Percentiles rank a stretch among this genome's conserved stretches.
Conservation (phyloP, 2,797 vertebrate species). For the Acipenser oxyrinchus region DNA sequence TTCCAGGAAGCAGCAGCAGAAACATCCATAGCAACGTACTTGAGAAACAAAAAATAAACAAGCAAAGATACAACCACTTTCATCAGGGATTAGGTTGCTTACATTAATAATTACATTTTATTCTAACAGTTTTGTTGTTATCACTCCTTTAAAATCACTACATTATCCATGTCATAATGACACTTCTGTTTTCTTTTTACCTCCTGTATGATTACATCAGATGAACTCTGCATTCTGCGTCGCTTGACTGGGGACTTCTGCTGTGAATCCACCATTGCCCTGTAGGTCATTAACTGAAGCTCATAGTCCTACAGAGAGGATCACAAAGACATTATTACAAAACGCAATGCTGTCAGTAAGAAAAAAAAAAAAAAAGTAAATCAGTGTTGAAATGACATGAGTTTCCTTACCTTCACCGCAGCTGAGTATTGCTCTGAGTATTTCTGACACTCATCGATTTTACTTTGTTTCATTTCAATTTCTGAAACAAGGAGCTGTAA, state of each 20-base stretch:
- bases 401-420: conserved; percentile 73
- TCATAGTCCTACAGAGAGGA: conserved; percentile 77
- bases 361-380: no score
- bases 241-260: conserved; percentile 96
- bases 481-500: conserved; percentile 83
- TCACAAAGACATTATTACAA: not conserved
- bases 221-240: conserved; percentile 83
- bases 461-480: conserved; percentile 88
- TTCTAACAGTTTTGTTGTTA: no score
- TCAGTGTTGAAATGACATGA: no score
- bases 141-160: no score
- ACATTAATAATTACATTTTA: no score
- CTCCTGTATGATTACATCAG: conserved; percentile 91
- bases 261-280: conserved; percentile 96
- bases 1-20: no score
- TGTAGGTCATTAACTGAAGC: conserved; percentile 94
- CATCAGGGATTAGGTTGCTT: no score
- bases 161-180: no score
- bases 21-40: no score
- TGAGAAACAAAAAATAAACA: no score
- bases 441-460: conserved; percentile 94
- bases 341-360: not conserved
- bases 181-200: conserved; percentile 38
- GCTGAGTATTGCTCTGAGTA: conserved; percentile 89
- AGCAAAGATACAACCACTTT: no score